These are phyloP conservation scores for Eilema depressum DNA, from an alignment of 2,888 invertebrate species.

Conservation along the genomic window DNA sequence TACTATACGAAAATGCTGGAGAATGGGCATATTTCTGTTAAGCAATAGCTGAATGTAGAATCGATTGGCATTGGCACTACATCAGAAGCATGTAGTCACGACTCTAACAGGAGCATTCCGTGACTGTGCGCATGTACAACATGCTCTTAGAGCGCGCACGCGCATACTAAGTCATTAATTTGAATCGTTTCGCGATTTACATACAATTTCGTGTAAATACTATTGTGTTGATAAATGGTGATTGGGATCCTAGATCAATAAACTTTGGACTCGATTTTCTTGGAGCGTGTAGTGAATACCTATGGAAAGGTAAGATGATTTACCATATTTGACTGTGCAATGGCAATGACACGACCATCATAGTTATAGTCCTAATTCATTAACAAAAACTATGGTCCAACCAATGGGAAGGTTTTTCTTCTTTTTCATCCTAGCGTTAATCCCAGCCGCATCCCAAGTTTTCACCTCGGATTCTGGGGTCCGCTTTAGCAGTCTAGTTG, in stretches of 20 bases:
- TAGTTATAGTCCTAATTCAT: too few species aligned
- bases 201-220: conserved; percentile 44
- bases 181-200: conserved; percentile 45
- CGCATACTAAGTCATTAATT: conserved; percentile 41
- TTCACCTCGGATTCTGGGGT: too few species aligned
- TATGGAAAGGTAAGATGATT: background rate
- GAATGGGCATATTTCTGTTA: background rate
- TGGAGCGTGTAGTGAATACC: background rate
- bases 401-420: too few species aligned
- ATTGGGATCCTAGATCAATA: conserved; percentile 50
- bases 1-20: background rate
- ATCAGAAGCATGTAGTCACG: conserved; percentile 32
- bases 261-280: conserved; percentile 31
- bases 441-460: too few species aligned
- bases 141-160: conserved; percentile 23
- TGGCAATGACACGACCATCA: too few species aligned
- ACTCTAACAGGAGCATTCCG: conserved; percentile 48
- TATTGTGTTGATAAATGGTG: conserved; percentile 45
- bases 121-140: conserved; percentile 40
- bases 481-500: too few species aligned
- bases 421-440: too few species aligned
- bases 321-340: background rate
- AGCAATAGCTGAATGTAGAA: background rate
- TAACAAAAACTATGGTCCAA: too few species aligned
- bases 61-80: conserved; percentile 5